Conservation (phyloP, 2,113 vertebrate species). For the Urocolius indicus region DNA sequence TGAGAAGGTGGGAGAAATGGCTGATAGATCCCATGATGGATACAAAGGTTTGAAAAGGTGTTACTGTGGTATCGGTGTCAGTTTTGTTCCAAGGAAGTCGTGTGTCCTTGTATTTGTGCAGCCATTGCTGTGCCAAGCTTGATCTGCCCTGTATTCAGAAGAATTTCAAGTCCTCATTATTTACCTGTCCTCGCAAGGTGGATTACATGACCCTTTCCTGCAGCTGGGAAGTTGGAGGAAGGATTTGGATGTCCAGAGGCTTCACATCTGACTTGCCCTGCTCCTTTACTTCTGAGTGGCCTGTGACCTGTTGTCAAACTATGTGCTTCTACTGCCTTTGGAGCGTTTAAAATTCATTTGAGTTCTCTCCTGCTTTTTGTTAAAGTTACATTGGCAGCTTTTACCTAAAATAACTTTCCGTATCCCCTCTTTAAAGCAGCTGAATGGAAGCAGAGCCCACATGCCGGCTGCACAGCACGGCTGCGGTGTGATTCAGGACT, state of each 20-base stretch:
- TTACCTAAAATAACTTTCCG: neutral
- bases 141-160: neutral
- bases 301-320: neutral
- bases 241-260: neutral
- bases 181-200: neutral
- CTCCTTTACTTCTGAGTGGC: neutral
- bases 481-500: constrained; percentile 16
- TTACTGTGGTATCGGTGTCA: neutral
- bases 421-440: neutral
- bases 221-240: neutral
- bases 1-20: neutral
- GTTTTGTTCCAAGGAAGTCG: neutral
- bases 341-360: neutral
- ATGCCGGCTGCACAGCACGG: neutral
- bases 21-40: neutral
- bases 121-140: neutral
- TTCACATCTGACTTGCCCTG: neutral
- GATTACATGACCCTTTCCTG: neutral
- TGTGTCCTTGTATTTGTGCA: neutral
- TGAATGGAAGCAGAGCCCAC: neutral
- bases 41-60: neutral
- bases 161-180: neutral
- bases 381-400: neutral
- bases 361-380: neutral
- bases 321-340: neutral